Evolutionary conservation across 1,140 invertebrate species (phyloP).

Genomic region (Lutraria rhynchaena): DNA sequence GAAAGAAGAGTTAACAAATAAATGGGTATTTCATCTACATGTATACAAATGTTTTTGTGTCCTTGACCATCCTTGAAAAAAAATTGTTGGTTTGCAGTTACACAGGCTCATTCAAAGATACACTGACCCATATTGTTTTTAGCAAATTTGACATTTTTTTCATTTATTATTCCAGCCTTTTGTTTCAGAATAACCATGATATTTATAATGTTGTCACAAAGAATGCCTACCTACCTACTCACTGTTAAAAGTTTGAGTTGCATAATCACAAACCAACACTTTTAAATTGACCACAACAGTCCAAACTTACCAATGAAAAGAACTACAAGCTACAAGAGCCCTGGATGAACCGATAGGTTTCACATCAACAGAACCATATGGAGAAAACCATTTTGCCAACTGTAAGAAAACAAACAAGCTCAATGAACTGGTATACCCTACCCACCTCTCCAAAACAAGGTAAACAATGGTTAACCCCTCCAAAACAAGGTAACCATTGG

Average conservation of each 20-base stretch:
- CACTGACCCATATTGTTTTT: background rate
- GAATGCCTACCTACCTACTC: background rate
- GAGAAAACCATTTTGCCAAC: constrained; percentile 60
- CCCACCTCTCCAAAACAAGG: no score
- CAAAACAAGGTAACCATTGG: no score
- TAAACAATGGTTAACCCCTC: no score
- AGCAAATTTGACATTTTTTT: background rate
- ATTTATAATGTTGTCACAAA: background rate
- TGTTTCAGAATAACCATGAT: background rate
- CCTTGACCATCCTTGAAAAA: no score
- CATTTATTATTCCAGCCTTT: background rate
- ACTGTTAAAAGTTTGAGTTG: background rate
- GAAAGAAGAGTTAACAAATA: no score
- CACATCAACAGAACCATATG: constrained; percentile 59
- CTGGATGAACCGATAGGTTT: background rate
- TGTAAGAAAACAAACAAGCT: no score
- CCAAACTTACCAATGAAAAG: constrained; percentile 40
- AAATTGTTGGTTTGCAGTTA: no score
- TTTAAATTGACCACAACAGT: background rate
- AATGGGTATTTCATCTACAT: no score
- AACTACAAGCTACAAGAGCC: constrained; percentile 41
- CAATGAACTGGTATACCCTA: no score
- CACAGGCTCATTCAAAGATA: background rate
- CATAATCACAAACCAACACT: background rate
- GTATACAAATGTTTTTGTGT: no score